Percentiles rank a stretch among this genome's conserved stretches.
phyloP scores from a whole-genome alignment of 2,797 vertebrate species.

The Etheostoma nigrum region DNA sequence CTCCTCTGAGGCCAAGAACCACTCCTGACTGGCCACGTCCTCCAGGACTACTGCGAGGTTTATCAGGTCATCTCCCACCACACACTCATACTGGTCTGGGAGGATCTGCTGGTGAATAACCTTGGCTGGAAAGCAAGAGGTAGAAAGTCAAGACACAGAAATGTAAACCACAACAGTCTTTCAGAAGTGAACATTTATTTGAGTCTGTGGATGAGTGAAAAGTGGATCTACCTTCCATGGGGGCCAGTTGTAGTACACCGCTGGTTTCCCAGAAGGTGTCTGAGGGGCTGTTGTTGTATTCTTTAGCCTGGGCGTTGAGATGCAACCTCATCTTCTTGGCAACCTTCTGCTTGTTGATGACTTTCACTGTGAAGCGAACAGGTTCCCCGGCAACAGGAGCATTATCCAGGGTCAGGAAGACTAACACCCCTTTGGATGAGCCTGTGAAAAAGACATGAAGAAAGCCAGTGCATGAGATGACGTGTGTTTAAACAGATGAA shows the following conservation, averaged over 20 bases:
- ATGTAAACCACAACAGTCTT: neutral
- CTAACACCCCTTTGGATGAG: slow-evolving; percentile 45
- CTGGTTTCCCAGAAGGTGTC: slow-evolving; percentile 86
- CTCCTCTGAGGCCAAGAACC: slow-evolving; percentile 79
- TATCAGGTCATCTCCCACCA: slow-evolving; percentile 76
- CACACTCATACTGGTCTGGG: slow-evolving; percentile 63
- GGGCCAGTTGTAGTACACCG: slow-evolving; percentile 74
- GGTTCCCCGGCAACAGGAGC: slow-evolving; percentile 85
- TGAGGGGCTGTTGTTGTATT: slow-evolving; percentile 83
- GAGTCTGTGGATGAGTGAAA: neutral
- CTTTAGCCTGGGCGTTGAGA: slow-evolving; percentile 88
- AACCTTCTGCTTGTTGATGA: slow-evolving; percentile 81
- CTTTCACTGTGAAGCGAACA: slow-evolving; percentile 83
- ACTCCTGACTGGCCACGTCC: slow-evolving; percentile 70
- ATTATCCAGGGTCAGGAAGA: slow-evolving; percentile 83
- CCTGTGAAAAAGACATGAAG: slow-evolving; percentile 24
- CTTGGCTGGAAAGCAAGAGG: slow-evolving; percentile 63
- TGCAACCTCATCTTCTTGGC: slow-evolving; percentile 84
- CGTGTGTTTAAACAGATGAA: neutral
- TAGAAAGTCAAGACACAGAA: neutral
- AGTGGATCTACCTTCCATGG: slow-evolving; percentile 86
- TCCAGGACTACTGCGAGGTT: slow-evolving; percentile 85
- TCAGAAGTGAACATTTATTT: neutral
- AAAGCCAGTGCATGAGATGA: slow-evolving; percentile 8
- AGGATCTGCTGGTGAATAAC: slow-evolving; percentile 75